Conservation (phyloP, 2,113 vertebrate genomes). For the Ornithorhynchus anatinus region DNA sequence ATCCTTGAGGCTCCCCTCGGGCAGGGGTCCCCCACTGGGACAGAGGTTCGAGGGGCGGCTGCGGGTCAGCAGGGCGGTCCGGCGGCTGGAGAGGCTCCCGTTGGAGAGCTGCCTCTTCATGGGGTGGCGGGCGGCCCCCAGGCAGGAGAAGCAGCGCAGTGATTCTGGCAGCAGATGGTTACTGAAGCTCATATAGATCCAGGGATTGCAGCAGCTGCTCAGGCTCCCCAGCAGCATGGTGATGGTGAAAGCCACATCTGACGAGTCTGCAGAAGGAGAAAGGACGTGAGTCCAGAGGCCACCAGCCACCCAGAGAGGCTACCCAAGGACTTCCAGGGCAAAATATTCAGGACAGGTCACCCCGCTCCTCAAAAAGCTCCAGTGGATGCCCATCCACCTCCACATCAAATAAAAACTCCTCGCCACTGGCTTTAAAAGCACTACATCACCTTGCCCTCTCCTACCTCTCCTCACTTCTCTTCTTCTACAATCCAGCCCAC, state of each 20-base stretch:
- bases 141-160: constrained; percentile 35
- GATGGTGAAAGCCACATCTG: constrained; percentile 74
- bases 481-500: too few species aligned
- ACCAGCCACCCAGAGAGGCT: too few species aligned
- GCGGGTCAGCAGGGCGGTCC: constrained; percentile 65
- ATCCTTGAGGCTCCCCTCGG: constrained; percentile 14
- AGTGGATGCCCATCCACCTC: too few species aligned
- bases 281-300: background rate
- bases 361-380: too few species aligned
- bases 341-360: too few species aligned
- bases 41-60: constrained; percentile 4
- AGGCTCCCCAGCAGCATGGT: constrained; percentile 81
- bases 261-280: constrained; percentile 67
- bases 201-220: constrained; percentile 84
- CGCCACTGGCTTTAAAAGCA: too few species aligned
- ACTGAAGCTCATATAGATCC: constrained; percentile 82
- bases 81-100: constrained; percentile 68
- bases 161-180: constrained; percentile 57
- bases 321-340: too few species aligned
- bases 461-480: too few species aligned
- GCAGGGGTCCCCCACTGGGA: constrained; percentile 18
- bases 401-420: too few species aligned
- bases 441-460: too few species aligned
- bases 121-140: background rate
- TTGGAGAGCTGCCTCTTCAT: constrained; percentile 55